Evolutionary conservation across 2,888 invertebrate genomes (phyloP).

Genomic region (Heliconius charithonia): DNA sequence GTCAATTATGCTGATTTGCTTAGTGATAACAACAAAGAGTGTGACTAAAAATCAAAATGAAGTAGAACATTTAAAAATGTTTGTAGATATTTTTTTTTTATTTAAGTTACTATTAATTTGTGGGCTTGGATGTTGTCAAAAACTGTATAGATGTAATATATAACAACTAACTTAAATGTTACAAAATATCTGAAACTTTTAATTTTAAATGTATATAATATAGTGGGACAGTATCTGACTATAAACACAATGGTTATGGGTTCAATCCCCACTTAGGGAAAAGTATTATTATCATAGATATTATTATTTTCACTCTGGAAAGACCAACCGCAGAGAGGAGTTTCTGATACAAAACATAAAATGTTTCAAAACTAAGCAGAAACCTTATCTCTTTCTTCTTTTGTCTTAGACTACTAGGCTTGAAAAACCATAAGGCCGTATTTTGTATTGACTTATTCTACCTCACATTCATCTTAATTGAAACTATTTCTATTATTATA

Average conservation of each 20-base stretch:
- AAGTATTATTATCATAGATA: background rate
- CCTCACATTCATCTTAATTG: background rate
- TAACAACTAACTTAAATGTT: too few species aligned
- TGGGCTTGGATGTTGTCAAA: too few species aligned
- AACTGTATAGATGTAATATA: too few species aligned
- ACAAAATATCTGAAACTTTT: too few species aligned
- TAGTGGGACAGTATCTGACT: background rate
- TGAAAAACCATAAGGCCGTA: background rate
- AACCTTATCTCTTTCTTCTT: background rate
- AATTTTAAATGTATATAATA: too few species aligned
- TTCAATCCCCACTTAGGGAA: background rate
- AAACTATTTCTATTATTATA: background rate
- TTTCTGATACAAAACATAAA: background rate
- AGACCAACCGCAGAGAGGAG: background rate
- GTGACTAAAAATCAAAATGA: background rate
- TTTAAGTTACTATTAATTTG: too few species aligned
- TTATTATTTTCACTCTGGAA: background rate
- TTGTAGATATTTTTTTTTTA: background rate
- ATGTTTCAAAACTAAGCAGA: background rate
- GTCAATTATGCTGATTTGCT: conserved; percentile 23
- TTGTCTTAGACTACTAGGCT: background rate
- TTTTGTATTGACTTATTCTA: background rate
- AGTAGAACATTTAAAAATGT: background rate
- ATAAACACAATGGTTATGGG: background rate
- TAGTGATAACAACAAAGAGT: conserved; percentile 1